Percentiles rank a stretch among this genome's conserved stretches.
phyloP scores from a whole-genome alignment of 2,797 vertebrate species.

The Argyrosomus regius region DNA sequence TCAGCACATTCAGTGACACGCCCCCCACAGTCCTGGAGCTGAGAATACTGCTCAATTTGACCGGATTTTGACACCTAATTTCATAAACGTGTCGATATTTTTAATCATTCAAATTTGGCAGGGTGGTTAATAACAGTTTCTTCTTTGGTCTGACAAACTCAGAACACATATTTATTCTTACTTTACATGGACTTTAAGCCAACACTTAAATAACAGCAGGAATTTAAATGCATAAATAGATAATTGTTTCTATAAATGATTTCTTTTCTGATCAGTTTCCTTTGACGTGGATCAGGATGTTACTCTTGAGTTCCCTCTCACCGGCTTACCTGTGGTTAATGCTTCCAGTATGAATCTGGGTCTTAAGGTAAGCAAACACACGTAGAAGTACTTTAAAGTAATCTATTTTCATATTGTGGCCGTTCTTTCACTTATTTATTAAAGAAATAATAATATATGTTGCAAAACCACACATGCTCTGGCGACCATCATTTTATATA shows the following conservation, averaged over 20 bases:
- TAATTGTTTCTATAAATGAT: background rate
- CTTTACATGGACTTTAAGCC: too few species aligned
- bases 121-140: too few species aligned
- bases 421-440: background rate
- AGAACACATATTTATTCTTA: too few species aligned
- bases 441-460: background rate
- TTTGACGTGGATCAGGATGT: constrained; percentile 68
- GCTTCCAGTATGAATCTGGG: constrained; percentile 70
- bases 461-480: background rate
- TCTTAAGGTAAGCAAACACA: constrained; percentile 74
- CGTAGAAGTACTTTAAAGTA: background rate
- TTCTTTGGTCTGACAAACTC: too few species aligned
- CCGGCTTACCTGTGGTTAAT: constrained; percentile 54
- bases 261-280: constrained; percentile 66
- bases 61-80: too few species aligned
- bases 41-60: too few species aligned
- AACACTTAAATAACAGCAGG: background rate
- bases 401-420: background rate
- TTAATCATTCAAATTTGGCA: too few species aligned
- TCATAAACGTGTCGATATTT: too few species aligned
- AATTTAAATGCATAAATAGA: background rate
- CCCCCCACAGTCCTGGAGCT: too few species aligned
- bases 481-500: background rate
- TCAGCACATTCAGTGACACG: too few species aligned
- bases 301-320: constrained; percentile 79